These are phyloP conservation scores for Sericinus montela DNA, from an alignment of 2,888 invertebrate species.

Conservation along the genomic window DNA sequence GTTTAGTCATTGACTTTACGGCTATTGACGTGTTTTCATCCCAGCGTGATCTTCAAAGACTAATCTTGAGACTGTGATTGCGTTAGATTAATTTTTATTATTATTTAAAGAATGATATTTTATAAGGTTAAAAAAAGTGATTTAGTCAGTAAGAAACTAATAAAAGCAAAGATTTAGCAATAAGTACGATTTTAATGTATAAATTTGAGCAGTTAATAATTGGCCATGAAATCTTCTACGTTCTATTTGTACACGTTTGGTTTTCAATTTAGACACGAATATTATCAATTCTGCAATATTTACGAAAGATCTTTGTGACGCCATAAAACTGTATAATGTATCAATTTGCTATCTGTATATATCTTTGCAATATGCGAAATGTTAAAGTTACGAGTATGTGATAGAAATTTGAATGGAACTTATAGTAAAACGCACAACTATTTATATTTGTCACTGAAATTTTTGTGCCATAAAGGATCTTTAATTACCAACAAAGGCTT, in stretches of 20 bases:
- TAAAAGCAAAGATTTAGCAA: conserved; percentile 10
- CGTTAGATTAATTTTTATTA: conserved; percentile 35
- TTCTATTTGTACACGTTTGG: background rate
- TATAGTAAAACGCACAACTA: conserved; percentile 11
- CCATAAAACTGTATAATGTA: background rate
- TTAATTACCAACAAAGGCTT: conserved; percentile 3
- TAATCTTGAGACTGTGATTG: conserved; percentile 70
- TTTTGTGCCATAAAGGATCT: conserved; percentile 15
- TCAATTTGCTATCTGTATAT: background rate
- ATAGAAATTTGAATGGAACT: too few relatives aligned
- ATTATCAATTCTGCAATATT: conserved; percentile 2
- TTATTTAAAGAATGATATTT: conserved; percentile 21
- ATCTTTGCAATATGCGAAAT: background rate
- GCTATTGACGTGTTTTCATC: conserved; percentile 19
- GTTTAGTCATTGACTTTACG: conserved; percentile 21
- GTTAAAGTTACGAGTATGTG: background rate
- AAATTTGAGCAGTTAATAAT: background rate
- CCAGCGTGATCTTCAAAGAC: conserved; percentile 48
- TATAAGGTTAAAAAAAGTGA: conserved; percentile 27
- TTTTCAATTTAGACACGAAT: background rate
- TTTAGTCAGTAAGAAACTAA: conserved; percentile 27
- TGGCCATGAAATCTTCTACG: conserved; percentile 5
- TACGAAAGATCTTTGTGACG: background rate
- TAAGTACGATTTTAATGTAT: background rate
- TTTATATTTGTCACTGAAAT: background rate